A percentile compares a stretch with the other conserved stretches of the same genome.
These are phyloP conservation scores for Nomia melanderi DNA, from an alignment of 1,140 invertebrate species.

Conservation along the genomic window DNA sequence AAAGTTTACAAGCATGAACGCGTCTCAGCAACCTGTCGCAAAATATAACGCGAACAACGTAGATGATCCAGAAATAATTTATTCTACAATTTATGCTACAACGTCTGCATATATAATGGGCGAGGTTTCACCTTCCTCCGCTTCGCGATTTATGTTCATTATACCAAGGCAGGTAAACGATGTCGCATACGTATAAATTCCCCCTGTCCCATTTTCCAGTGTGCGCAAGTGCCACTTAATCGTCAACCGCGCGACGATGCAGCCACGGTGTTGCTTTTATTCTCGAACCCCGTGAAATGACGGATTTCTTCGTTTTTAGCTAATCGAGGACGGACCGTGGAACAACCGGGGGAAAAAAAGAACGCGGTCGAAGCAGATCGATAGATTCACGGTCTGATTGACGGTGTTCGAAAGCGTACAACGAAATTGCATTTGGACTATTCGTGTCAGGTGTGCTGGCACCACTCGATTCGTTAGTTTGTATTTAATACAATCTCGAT, in stretches of 20 bases:
- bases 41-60: too few relatives aligned
- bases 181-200: slow-evolving; percentile 14
- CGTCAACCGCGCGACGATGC: slow-evolving; percentile 5
- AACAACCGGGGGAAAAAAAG: slow-evolving; percentile 1
- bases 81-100: slow-evolving; percentile 12
- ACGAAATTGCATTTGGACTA: slow-evolving; percentile 47
- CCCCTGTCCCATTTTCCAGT: slow-evolving; percentile 28
- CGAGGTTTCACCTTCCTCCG: slow-evolving; percentile 2
- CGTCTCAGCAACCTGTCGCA: too few relatives aligned
- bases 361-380: slow-evolving; percentile 17
- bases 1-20: too few relatives aligned
- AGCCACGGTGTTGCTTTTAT: slow-evolving; percentile 16
- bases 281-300: slow-evolving; percentile 26
- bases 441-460: slow-evolving; percentile 24
- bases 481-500: slow-evolving; percentile 6
- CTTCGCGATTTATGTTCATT: slow-evolving; percentile 37
- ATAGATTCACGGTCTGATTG: slow-evolving; percentile 43
- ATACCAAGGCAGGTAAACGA: slow-evolving; percentile 8
- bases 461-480: slow-evolving; percentile 19
- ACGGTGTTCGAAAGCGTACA: slow-evolving; percentile 43
- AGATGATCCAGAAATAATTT: neutral
- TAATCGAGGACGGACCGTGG: slow-evolving; percentile 4
- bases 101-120: neutral
- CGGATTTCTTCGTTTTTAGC: slow-evolving; percentile 36
- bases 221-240: slow-evolving; percentile 2